Base-by-base conservation (phyloP, 1,140 invertebrate genomes). In the Hyposmocoma kahamanoa region DNA sequence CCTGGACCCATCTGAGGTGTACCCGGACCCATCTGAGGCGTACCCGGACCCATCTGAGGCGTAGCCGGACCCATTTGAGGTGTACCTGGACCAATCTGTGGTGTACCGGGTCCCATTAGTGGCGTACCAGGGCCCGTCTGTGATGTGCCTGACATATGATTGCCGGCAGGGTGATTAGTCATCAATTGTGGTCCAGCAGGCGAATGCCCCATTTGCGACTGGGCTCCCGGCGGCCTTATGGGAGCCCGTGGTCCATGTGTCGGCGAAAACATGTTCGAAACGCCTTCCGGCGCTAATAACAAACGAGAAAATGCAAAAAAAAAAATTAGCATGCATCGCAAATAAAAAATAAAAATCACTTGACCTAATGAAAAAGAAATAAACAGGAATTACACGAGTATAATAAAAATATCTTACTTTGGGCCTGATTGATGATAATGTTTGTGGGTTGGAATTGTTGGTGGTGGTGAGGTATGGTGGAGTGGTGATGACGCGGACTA, bases 361-460 rank as follows among this genome's bases (percentile, higher is more conserved):
- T 47, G 41, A 53, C 36, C 43, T n/a, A 45, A 38, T 18, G 28
- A 10, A 22, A 1, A 38, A 50, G 45, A 22, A 22, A 39, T 32
- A 18, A 32, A 32, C 22, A 32, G 51, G 51, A 36, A 36, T 17
- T n/a, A 34, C n/a, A 13, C 30, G 10, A 13, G 10, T 34, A 34
- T 34, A 34, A n/a, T 34, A 34, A n/a, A n/a, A n/a, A n/a, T 6
- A 4, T 34, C 74, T 75, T 69, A 85, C 82, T 78, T 74, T 83
- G 82, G 47, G 74, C 76, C 59, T 85, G 82, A 46, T 82, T 85
- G 8, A 85, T 75, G 41, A 85, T 83, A 24, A 85, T 83, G 52
- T 84, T 83, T 42, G 79, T 67, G 0, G 71, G 62, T 57, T 75
- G 79, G 51, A 80, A 85, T 55, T 82, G 78, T 47, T 82, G 82